Base-by-base conservation (phyloP, 2,113 vertebrate species). In the Colinus virginianus region DNA sequence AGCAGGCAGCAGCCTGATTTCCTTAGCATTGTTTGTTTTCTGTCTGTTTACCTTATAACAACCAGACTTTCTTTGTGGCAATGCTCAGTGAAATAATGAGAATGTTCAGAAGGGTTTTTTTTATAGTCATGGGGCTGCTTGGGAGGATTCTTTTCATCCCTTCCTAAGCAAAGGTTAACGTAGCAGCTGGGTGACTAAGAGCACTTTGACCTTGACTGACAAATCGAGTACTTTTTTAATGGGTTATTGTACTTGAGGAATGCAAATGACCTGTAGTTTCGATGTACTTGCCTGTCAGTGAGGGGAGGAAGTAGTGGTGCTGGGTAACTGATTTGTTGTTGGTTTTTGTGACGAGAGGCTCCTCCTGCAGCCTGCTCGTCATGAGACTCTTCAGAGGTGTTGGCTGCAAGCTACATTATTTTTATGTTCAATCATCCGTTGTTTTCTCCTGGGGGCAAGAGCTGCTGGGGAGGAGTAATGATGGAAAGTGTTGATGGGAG, bases 61-160 rank as follows among this genome's bases (percentile, higher is more conserved):
- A 3, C 15, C 34, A 13, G 32, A 46, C 12, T 46, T 9, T 43
- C 36, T n/a, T 88, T 2, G 6, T 1, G 1, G 1, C n/a, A 49
- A 13, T 71, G 45, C 34, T 87, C 0, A 2, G 42, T 14, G 12
- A 18, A 25, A 46, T 8, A 82, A 20, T 0, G 16, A 34, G 40
- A 28, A 26, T 58, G 10, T 61, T 90, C 30, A 42, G n/a, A 67
- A 51, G 32, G 36, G 7, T 36, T 36, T 18, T 38, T 36, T 56
- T 42, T 85, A n/a, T 5, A 58, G 55, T 69, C 38, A 1, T 16
- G 11, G 42, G n/a, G 14, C 5, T 78, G 34, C 59, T 28, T 90
- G 55, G 45, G 36, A 78, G 40, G 22, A n/a, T 13, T 90, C 66
- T 45, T 9, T 48, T 43, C 0, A 0, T 45, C 6, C 14, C 34